phyloP scores from a whole-genome alignment of 2,888 invertebrate species.

The Blera fallax region DNA sequence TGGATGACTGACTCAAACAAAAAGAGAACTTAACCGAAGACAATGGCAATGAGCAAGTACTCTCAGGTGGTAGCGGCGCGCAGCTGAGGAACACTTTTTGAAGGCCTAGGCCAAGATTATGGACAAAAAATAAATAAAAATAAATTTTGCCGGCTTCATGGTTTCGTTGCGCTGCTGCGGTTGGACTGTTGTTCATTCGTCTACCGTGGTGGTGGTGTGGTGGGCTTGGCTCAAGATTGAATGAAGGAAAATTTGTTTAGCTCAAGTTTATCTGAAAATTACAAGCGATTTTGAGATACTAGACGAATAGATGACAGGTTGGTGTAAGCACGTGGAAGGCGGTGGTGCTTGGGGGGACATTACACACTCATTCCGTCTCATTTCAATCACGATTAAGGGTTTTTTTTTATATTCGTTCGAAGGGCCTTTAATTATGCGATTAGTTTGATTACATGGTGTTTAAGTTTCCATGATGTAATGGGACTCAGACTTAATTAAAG shows the following conservation, averaged over 20 bases:
- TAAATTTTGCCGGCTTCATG: conserved; percentile 55
- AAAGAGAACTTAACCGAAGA: conserved; percentile 25
- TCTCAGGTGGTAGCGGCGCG: conserved; percentile 40
- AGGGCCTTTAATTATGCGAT: conserved; percentile 31
- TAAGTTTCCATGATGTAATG: too few species aligned
- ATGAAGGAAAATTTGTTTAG: conserved; percentile 35
- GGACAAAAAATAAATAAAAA: conserved; percentile 50
- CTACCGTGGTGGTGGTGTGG: background rate
- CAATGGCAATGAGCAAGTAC: conserved; percentile 67
- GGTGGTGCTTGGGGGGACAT: background rate
- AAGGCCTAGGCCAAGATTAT: conserved; percentile 73
- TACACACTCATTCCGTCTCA: background rate
- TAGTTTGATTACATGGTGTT: conserved; percentile 31
- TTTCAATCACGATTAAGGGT: conserved; percentile 1
- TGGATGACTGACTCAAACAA: conserved; percentile 58
- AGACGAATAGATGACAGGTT: conserved; percentile 30
- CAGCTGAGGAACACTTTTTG: conserved; percentile 63
- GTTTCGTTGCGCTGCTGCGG: conserved; percentile 9
- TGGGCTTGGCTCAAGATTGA: conserved; percentile 29
- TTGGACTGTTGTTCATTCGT: background rate
- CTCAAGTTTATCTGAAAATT: conserved; percentile 42
- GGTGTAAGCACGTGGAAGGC: background rate
- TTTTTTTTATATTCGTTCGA: conserved; percentile 10
- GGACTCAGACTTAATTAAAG: too few species aligned
- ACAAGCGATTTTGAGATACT: conserved; percentile 51